Evolutionary conservation across 2,113 vertebrate species (phyloP).

Genomic region (Tachuris rubrigastra): DNA sequence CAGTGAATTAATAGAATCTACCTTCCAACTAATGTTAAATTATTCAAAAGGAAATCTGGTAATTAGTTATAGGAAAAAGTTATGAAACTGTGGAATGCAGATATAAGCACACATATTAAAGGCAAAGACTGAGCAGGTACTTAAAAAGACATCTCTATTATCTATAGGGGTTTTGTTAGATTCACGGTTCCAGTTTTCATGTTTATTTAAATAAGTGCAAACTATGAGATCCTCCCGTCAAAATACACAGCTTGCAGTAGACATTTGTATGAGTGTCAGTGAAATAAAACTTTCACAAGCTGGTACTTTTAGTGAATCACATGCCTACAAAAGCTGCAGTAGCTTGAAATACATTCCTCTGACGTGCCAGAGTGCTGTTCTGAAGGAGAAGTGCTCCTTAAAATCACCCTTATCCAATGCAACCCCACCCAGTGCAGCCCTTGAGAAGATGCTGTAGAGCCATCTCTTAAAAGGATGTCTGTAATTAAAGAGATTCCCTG

Average conservation of each 20-base stretch:
- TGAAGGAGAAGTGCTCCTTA: neutral
- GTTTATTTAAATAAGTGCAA: neutral
- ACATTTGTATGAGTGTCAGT: neutral
- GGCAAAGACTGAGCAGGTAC: neutral
- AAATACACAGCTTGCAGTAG: neutral
- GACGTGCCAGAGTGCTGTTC: neutral
- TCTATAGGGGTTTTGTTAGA: neutral
- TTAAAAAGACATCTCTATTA: neutral
- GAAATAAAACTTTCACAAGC: neutral
- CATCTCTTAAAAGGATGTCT: neutral
- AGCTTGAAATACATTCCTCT: neutral
- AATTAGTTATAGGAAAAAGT: neutral
- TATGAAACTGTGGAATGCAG: neutral
- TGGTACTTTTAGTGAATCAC: neutral
- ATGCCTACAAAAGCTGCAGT: neutral
- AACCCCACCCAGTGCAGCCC: neutral
- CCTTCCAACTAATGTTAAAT: neutral
- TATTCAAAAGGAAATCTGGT: neutral
- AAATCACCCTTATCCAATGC: neutral
- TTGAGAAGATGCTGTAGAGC: neutral
- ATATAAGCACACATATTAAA: neutral
- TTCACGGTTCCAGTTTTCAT: neutral
- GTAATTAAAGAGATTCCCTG: neutral
- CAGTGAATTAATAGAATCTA: neutral
- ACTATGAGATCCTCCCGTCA: neutral